Base-by-base conservation (phyloP, 2,888 invertebrate genomes). In the Trachelus tabidus region DNA sequence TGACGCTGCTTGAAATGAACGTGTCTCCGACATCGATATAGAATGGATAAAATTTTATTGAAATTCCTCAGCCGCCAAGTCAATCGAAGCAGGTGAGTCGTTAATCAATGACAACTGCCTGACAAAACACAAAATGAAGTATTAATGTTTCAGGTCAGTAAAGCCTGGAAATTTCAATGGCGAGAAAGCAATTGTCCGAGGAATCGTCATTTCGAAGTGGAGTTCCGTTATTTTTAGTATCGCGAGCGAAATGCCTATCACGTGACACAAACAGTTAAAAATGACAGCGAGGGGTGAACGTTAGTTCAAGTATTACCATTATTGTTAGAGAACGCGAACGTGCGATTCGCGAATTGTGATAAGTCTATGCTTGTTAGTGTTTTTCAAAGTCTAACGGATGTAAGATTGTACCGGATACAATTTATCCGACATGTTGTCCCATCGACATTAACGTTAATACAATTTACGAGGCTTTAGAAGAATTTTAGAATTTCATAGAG, bases 301-400 rank as follows among this genome's bases (percentile, higher is more conserved):
- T 40, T 23, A 40, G 40, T 56, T 56, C 23, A 56, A 15, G 6
- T 56, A 23, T 6, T 56, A 56, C 56, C 23, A 56, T 56, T 56
- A 56, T 56, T 23, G 56, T 56, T 56, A 56, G 15, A 56, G 23
- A 9, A 56, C 56, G 56, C 56, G 56, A 56, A 15, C 56, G 23
- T 56, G 23, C 56, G 69, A 76, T 68, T 75, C 35, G 69, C 33
- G 9, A 69, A 76, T 69, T 76, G 76, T 76, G 73, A 73, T 76
- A 73, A 68, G 75, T 75, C 37, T 78, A 83, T 82, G 83, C 84
- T 87, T 87, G 85, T 86, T 84, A 83, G 82, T 81, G 80, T 84
- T 84, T 78, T 85, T 84, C 82, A 85, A 80, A 83, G 84, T 85
- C 81, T 84, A 85, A 84, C 30, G 69, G 37, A 31, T 34, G 11